phyloP scores from a whole-genome alignment of 2,888 invertebrate species.

The Bedellia somnulentella region DNA sequence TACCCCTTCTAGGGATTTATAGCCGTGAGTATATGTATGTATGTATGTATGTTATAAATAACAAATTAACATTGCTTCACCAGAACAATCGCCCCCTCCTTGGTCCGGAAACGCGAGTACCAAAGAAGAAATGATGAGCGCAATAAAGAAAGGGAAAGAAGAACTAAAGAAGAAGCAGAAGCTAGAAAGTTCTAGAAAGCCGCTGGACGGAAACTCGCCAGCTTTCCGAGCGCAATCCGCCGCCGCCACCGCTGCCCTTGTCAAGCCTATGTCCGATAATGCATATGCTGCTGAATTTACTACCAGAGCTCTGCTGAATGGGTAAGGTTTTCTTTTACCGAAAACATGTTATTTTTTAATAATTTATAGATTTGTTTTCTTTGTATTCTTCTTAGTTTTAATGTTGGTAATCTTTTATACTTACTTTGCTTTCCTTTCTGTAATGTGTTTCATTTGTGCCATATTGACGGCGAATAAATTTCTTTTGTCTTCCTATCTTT shows the following conservation, averaged over 20 bases:
- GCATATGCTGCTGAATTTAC: conserved; percentile 73
- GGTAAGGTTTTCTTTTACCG: too few relatives aligned
- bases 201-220: conserved; percentile 59
- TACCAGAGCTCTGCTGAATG: conserved; percentile 58
- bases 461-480: too few relatives aligned
- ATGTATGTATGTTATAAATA: too few relatives aligned
- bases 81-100: conserved; percentile 20
- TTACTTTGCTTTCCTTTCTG: too few relatives aligned
- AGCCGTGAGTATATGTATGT: too few relatives aligned
- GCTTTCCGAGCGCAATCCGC: conserved; percentile 72
- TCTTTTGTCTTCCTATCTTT: too few relatives aligned
- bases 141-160: conserved; percentile 56
- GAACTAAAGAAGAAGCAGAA: conserved; percentile 58
- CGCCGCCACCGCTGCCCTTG: conserved; percentile 62
- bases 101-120: conserved; percentile 26
- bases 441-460: too few relatives aligned
- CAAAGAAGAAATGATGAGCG: conserved; percentile 37
- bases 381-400: too few relatives aligned
- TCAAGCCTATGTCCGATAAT: conserved; percentile 64
- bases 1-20: too few relatives aligned
- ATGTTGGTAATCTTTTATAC: too few relatives aligned
- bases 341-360: too few relatives aligned
- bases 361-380: too few relatives aligned
- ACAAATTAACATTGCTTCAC: neutral
- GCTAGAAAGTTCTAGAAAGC: conserved; percentile 49